Evolutionary conservation across 2,888 invertebrate species (phyloP).

Genomic region (Heliothis peltigera): DNA sequence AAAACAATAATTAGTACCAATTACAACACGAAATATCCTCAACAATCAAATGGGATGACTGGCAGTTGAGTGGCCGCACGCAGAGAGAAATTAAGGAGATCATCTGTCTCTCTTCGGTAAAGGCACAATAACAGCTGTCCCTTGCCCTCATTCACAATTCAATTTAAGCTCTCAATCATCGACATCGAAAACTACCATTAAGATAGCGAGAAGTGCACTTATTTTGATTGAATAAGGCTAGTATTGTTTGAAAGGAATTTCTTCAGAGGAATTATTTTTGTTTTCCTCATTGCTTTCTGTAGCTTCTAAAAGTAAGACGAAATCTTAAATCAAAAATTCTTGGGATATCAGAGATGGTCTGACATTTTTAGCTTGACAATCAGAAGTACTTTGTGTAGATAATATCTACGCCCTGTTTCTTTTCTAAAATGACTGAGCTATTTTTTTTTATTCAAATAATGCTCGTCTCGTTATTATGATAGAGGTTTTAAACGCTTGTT

Average conservation of each 20-base stretch:
- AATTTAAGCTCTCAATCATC: slow-evolving; percentile 69
- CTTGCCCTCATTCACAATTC: slow-evolving; percentile 59
- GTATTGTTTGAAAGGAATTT: slow-evolving; percentile 41
- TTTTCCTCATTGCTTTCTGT: slow-evolving; percentile 31
- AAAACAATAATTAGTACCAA: slow-evolving; percentile 88
- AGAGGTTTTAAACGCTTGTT: slow-evolving; percentile 68
- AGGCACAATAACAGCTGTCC: slow-evolving; percentile 65
- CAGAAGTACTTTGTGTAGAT: slow-evolving; percentile 39
- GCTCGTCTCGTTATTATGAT: slow-evolving; percentile 62
- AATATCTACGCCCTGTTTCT: slow-evolving; percentile 42
- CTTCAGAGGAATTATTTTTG: slow-evolving; percentile 19
- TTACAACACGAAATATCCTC: slow-evolving; percentile 84
- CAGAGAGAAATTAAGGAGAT: slow-evolving; percentile 79
- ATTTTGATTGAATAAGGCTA: slow-evolving; percentile 61
- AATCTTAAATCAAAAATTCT: slow-evolving; percentile 55
- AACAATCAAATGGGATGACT: slow-evolving; percentile 89
- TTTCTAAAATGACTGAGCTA: slow-evolving; percentile 44
- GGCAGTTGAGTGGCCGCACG: slow-evolving; percentile 86
- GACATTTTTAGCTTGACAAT: slow-evolving; percentile 53
- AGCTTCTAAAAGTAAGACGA: slow-evolving; percentile 36
- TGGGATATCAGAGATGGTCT: slow-evolving; percentile 49
- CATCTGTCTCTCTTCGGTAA: slow-evolving; percentile 69
- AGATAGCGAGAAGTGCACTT: slow-evolving; percentile 63
- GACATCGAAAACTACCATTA: slow-evolving; percentile 70
- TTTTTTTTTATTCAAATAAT: slow-evolving; percentile 67